Evolutionary conservation across 2,113 vertebrate species (phyloP), one percentile per base, ranked within the genome.

Genomic region (Microtus richardsoni): DNA sequence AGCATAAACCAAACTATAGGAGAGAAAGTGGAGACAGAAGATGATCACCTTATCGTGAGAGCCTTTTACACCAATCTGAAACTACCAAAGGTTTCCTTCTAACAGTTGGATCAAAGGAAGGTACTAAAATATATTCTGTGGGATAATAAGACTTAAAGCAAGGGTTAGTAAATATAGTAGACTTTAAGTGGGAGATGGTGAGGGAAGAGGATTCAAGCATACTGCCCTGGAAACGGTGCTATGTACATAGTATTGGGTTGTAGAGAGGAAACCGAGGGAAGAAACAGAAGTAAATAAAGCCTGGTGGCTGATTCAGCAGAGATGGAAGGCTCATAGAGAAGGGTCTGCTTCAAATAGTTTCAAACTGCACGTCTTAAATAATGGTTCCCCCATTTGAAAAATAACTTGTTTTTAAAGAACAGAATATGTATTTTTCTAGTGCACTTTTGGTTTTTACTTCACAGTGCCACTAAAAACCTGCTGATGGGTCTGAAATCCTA

Each of bases 401-500:
- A 64, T 6, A n/a, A 79, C 62, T 17, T 62, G 4, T 83, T 91
- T 44, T 88, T 74, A 80, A 39, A 78, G 73, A n/a, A 44, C 5
- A 94, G 28, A 7, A 12, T 3, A 39, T 54, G 4, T 39, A 6
- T 77, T 93, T 93, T 95, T 73, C 77, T 64, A 12, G 85, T 28
- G 39, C 3, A 13, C 11, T 93, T 60, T 60, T 13, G 41, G 54
- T 8, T 62, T 62, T 83, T 10, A 85, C 24, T 96, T 78, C 30
- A 12, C 70, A 26, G 13, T 36, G 26, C 41, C 94, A 33, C 41
- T 78, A 88, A 92, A 94, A 94, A 91, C 54, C 49, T 95, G 30
- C 41, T 92, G 74, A 90, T 52, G 47, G 3, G 22, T 73, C 60
- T 95, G 64, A 47, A 68, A 4, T 49, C 19, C 26, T 82, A 5